Percentiles rank a stretch among this genome's conserved stretches.
Conservation (phyloP, 2,113 vertebrate species). For the Xenopus borealis region DNA sequence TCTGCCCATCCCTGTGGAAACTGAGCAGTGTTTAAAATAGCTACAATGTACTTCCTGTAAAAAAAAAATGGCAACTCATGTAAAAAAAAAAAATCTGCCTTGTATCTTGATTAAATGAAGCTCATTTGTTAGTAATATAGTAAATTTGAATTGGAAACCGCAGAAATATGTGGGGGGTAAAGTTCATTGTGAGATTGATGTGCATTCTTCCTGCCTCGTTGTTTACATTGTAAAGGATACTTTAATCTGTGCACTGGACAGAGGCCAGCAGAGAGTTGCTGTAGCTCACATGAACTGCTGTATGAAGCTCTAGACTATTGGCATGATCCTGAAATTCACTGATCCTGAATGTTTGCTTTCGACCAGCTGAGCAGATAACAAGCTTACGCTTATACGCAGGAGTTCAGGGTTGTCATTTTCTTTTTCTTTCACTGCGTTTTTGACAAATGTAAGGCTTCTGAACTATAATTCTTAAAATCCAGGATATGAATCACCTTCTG, state of each 20-base stretch:
- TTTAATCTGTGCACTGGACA: not conserved
- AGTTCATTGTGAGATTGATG: too few relatives aligned
- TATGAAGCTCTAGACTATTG: not conserved
- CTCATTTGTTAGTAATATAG: too few relatives aligned
- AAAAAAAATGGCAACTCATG: too few relatives aligned
- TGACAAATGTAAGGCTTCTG: conserved; percentile 46
- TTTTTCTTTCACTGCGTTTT: conserved; percentile 16
- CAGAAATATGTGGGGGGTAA: too few relatives aligned
- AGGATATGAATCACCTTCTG: conserved; percentile 73
- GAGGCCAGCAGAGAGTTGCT: conserved; percentile 1
- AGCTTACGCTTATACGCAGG: not conserved
- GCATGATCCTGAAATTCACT: not conserved
- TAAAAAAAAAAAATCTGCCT: too few relatives aligned
- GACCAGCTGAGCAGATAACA: not conserved
- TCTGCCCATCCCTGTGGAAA: not conserved
- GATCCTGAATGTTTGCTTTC: not conserved
- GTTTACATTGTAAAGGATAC: not conserved
- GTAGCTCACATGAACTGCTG: not conserved
- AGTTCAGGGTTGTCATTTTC: conserved; percentile 2
- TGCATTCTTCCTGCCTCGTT: not conserved
- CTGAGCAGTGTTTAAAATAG: too few relatives aligned
- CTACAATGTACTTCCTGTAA: too few relatives aligned
- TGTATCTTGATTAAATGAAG: too few relatives aligned
- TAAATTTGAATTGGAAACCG: too few relatives aligned
- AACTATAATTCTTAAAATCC: conserved; percentile 66